Conservation (phyloP, 2,888 invertebrate genomes). For the Tridacna crocea region DNA sequence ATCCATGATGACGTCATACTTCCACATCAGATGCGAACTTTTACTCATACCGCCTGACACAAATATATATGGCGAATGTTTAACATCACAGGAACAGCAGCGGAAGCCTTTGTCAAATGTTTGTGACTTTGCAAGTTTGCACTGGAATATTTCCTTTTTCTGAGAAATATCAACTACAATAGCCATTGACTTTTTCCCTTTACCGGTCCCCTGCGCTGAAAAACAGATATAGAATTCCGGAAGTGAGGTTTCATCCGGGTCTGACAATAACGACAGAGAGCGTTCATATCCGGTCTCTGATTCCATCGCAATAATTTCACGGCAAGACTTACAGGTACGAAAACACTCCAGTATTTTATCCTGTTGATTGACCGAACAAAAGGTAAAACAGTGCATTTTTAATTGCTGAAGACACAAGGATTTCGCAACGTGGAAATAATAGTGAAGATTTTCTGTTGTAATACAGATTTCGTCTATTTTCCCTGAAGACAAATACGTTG, state of each 20-base stretch:
- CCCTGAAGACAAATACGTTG: conserved; percentile 54
- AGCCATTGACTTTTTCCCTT: conserved; percentile 35
- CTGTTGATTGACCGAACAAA: conserved; percentile 35
- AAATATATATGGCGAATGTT: conserved; percentile 54
- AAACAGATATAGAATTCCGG: conserved; percentile 56
- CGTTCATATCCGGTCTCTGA: conserved; percentile 40
- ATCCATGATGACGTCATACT: conserved; percentile 55
- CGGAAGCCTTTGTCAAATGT: conserved; percentile 47
- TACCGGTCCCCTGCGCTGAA: conserved; percentile 14
- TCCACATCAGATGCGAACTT: conserved; percentile 27
- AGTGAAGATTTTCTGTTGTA: conserved; percentile 43
- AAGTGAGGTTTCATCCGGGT: conserved; percentile 37
- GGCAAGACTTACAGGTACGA: conserved; percentile 36
- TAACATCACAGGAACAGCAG: conserved; percentile 46
- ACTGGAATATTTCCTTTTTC: conserved; percentile 38
- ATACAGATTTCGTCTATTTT: conserved; percentile 35
- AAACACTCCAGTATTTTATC: conserved; percentile 25
- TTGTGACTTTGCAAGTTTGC: conserved; percentile 35
- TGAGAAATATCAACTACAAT: conserved; percentile 50
- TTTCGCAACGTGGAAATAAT: conserved; percentile 52
- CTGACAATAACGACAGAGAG: conserved; percentile 41
- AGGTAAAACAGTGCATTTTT: conserved; percentile 37
- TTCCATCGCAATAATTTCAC: conserved; percentile 32
- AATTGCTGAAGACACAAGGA: conserved; percentile 46
- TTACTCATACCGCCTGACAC: conserved; percentile 49